phyloP scores from a whole-genome alignment of 2,888 invertebrate species.

The Leptinotarsa rubiginosa region DNA sequence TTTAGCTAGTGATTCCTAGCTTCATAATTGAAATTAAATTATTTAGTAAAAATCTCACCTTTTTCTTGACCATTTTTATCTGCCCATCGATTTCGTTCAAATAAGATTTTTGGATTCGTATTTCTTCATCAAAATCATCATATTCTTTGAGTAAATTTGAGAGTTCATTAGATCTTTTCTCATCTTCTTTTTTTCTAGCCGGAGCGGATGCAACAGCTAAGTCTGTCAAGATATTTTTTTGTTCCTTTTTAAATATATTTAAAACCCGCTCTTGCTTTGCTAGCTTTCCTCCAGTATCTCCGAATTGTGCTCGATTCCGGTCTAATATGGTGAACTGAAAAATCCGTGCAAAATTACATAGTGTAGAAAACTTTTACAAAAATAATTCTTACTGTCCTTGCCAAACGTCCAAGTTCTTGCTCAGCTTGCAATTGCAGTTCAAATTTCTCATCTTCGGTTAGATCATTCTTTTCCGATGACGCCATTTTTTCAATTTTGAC shows the following conservation, averaged over 20 bases:
- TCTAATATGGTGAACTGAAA: constrained; percentile 74
- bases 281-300: constrained; percentile 70
- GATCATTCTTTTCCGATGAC: constrained; percentile 51
- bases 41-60: constrained; percentile 29
- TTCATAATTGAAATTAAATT: not conserved
- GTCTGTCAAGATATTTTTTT: constrained; percentile 74
- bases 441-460: constrained; percentile 69
- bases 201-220: constrained; percentile 73
- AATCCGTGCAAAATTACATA: too few relatives aligned
- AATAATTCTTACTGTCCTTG: constrained; percentile 68
- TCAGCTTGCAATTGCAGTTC: constrained; percentile 83
- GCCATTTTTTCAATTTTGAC: constrained; percentile 37
- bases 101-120: constrained; percentile 62
- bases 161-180: constrained; percentile 69
- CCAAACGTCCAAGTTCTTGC: constrained; percentile 82
- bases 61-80: constrained; percentile 60
- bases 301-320: constrained; percentile 77
- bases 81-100: constrained; percentile 68
- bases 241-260: constrained; percentile 72
- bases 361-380: not conserved
- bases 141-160: constrained; percentile 70
- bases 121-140: constrained; percentile 65
- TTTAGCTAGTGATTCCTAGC: not conserved
- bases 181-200: constrained; percentile 70
- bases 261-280: constrained; percentile 74